Evolutionary conservation across 2,113 vertebrate genomes (phyloP), one percentile per base, ranked within the genome.

Genomic region (Ploceus nigricollis): DNA sequence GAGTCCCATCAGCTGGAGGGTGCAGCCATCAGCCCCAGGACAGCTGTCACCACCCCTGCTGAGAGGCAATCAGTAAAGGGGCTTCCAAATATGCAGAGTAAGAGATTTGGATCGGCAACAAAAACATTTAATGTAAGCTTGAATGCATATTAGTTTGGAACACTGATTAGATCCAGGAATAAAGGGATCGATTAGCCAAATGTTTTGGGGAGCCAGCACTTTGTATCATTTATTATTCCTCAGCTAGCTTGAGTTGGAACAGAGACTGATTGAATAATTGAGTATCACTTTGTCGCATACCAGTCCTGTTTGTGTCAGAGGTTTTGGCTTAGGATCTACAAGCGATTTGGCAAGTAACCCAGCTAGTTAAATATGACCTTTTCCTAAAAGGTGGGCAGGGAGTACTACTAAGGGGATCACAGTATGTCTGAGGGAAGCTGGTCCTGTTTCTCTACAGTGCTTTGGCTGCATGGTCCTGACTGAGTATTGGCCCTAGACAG

Each of bases 111-210:
- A 93, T 78, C n/a, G 16, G 48, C 35, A 57, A 69, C 87, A 96
- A 82, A 75, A 96, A 68, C 31, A 51, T 45, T 60, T 79, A 94
- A 85, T 53, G 57, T 33, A 64, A 68, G 64, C 79, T 64, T 56
- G 69, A 61, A 60, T 3, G 10, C 64, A 35, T 83, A 79, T 87
- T 94, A 64, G 48, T 78, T 92, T 66, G 30, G 93, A 95, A 87
- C 81, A 76, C 69, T 69, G 80, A 92, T 94, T 91, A 87, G 68
- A 92, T 89, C 25, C 87, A 95, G 91, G 90, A 96, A 94, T 89
- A 92, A 89, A 56, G 73, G 44, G 31, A 60, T 51, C 37, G 25
- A 81, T 57, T 42, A 83, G 76, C 86, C 76, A 87, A 93, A 70
- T 22, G 3, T 81, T 91, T 64, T 51, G 61, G 65, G 65, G 66